Percentiles rank a stretch among this genome's conserved stretches.
Conservation (phyloP, 2,888 invertebrate genomes). For the Mermis nigrescens region DNA sequence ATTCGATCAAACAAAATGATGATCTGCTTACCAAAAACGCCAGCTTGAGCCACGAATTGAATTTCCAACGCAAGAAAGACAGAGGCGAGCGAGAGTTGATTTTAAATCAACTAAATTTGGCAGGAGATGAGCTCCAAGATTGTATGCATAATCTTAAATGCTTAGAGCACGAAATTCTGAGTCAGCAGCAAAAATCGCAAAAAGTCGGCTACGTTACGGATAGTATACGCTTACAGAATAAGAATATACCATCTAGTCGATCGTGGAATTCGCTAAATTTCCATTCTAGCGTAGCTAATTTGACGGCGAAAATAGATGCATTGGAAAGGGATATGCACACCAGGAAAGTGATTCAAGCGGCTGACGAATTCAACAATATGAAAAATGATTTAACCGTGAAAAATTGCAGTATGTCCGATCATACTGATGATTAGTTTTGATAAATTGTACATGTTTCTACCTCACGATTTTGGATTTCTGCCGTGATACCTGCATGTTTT, state of each 20-base stretch:
- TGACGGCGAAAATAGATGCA: not conserved
- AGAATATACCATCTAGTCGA: not conserved
- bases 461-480: too few relatives aligned
- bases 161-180: not conserved
- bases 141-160: not conserved
- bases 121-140: not conserved
- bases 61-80: constrained; percentile 14
- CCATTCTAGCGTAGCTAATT: not conserved
- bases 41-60: constrained; percentile 30
- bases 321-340: not conserved
- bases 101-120: not conserved
- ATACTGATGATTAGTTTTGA: too few relatives aligned
- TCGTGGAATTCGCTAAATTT: too few relatives aligned
- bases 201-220: too few relatives aligned
- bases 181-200: too few relatives aligned
- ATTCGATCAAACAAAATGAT: constrained; percentile 25
- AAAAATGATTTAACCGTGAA: too few relatives aligned
- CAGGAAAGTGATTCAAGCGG: too few relatives aligned
- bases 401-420: too few relatives aligned
- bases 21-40: constrained; percentile 31
- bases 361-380: too few relatives aligned
- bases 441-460: too few relatives aligned
- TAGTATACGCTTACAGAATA: too few relatives aligned
- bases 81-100: not conserved
- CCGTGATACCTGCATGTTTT: too few relatives aligned